Conservation (phyloP, 2,113 vertebrate genomes). For the Hucho hucho region DNA sequence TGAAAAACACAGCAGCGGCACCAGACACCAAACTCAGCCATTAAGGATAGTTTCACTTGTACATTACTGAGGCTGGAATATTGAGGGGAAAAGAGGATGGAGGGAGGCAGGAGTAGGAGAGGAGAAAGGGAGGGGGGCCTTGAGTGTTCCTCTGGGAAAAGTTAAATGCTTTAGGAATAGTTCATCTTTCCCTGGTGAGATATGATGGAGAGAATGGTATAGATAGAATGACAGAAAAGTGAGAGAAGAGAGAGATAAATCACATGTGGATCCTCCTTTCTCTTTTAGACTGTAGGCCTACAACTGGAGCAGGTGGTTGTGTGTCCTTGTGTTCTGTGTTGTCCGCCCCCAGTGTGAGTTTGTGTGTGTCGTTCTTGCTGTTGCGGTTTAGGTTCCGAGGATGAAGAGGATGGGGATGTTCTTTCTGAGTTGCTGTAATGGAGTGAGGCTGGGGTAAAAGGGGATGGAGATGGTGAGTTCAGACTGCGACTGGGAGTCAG, state of each 20-base stretch:
- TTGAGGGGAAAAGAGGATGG: background rate
- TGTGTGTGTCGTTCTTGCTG: background rate
- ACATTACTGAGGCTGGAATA: constrained; percentile 28
- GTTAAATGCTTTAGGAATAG: constrained; percentile 43
- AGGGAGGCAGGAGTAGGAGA: background rate
- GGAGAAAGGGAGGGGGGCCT: background rate
- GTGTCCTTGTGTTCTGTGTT: background rate
- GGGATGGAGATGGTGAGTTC: constrained; percentile 28
- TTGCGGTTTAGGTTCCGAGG: constrained; percentile 17
- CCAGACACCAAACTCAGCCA: constrained; percentile 10
- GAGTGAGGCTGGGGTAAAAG: constrained; percentile 37
- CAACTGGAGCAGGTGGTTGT: background rate
- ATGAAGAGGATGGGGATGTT: constrained; percentile 13
- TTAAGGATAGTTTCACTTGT: background rate
- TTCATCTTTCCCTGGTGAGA: constrained; percentile 30
- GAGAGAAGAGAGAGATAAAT: background rate
- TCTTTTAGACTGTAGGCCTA: constrained; percentile 15
- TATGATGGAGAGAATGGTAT: background rate
- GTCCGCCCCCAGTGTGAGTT: background rate
- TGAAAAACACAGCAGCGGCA: constrained; percentile 28
- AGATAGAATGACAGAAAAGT: background rate
- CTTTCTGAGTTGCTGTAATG: constrained; percentile 30
- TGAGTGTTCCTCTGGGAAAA: constrained; percentile 9
- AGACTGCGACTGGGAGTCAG: constrained; percentile 33
- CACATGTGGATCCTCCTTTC: constrained; percentile 6